These are phyloP conservation scores for Acanthopleura granulata DNA, from an alignment of 2,888 invertebrate genomes.

Conservation along the genomic window DNA sequence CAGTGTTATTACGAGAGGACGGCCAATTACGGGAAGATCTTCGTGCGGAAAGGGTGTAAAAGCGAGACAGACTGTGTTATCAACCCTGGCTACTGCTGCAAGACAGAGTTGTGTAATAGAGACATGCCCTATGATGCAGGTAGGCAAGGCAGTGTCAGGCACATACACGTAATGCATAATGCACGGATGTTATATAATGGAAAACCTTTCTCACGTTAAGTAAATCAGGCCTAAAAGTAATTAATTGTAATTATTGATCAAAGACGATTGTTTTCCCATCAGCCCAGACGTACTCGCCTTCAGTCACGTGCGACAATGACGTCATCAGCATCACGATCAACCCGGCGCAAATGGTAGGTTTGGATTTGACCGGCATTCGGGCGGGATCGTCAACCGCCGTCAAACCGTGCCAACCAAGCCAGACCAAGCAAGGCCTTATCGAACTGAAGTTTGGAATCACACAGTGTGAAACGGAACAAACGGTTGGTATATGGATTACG, in stretches of 20 bases:
- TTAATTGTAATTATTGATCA: no score
- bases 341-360: neutral
- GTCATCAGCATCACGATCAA: neutral
- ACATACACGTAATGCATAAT: no score
- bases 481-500: neutral
- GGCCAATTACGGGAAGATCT: neutral
- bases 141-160: no score
- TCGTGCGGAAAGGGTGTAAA: conserved; percentile 2
- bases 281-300: neutral
- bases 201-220: no score
- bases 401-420: neutral
- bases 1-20: conserved; percentile 10
- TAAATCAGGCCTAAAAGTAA: no score
- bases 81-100: neutral
- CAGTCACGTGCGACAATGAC: conserved; percentile 12
- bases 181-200: no score
- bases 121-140: conserved; percentile 15
- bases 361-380: conserved; percentile 3
- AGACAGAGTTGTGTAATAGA: conserved; percentile 7
- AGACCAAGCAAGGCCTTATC: neutral
- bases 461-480: conserved; percentile 13
- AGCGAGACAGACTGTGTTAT: neutral
- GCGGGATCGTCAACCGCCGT: neutral
- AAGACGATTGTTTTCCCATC: neutral
- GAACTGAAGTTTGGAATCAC: conserved; percentile 3